Percentiles rank a stretch among this genome's conserved stretches.
Evolutionary conservation across 1,140 invertebrate species (phyloP).

Genomic region (Zaprionus vittiger): DNA sequence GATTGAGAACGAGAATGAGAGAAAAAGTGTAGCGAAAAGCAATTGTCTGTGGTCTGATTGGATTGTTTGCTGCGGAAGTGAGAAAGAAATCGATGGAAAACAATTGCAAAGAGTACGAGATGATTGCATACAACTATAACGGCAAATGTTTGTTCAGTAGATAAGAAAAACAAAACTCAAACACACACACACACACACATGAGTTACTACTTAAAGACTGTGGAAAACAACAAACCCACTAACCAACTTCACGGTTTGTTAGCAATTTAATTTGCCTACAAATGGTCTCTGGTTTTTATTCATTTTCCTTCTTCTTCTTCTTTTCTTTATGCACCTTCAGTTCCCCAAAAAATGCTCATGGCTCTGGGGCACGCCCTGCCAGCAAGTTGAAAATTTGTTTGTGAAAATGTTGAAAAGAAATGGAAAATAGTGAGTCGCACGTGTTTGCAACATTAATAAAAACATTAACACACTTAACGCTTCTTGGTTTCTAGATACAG

Average conservation of each 20-base stretch:
- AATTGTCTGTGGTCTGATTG: slow-evolving; percentile 48
- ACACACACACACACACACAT: not conserved
- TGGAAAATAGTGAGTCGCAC: slow-evolving; percentile 45
- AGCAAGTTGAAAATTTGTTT: slow-evolving; percentile 38
- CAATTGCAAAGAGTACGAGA: slow-evolving; percentile 44
- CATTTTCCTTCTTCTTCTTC: slow-evolving; percentile 27
- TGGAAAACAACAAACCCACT: slow-evolving; percentile 54
- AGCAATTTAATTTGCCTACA: slow-evolving; percentile 79
- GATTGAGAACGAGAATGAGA: slow-evolving; percentile 34
- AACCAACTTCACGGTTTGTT: slow-evolving; percentile 80
- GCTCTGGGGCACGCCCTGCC: slow-evolving; percentile 29
- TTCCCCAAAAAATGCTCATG: slow-evolving; percentile 27
- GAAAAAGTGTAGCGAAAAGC: slow-evolving; percentile 45
- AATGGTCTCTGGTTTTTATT: slow-evolving; percentile 57
- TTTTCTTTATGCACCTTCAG: slow-evolving; percentile 28
- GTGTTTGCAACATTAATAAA: slow-evolving; percentile 47
- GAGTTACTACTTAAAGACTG: not conserved
- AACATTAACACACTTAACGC: slow-evolving; percentile 52
- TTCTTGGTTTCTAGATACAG: slow-evolving; percentile 17
- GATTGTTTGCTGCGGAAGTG: slow-evolving; percentile 45
- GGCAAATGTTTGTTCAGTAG: slow-evolving; percentile 35
- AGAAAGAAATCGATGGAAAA: slow-evolving; percentile 62
- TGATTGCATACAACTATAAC: slow-evolving; percentile 32
- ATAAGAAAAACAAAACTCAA: slow-evolving; percentile 22
- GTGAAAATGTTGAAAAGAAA: slow-evolving; percentile 44